Evolutionary conservation across 1,140 invertebrate species (phyloP).

Genomic region (Tetranychus cinnabarinus): DNA sequence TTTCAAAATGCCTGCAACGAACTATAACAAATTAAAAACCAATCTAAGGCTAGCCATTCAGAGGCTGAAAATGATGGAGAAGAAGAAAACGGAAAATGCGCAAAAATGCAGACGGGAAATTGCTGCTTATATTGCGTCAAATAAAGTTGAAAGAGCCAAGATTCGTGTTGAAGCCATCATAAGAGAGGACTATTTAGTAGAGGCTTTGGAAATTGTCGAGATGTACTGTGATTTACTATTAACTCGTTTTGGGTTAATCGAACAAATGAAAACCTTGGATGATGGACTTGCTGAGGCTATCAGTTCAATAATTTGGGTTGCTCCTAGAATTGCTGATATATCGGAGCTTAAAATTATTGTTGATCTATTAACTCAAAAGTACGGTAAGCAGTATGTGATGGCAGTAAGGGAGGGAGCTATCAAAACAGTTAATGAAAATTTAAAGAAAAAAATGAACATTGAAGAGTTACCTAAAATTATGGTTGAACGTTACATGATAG

Average conservation of each 20-base stretch:
- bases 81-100: conserved; percentile 91
- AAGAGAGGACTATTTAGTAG: conserved; percentile 92
- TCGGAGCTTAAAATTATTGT: conserved; percentile 63
- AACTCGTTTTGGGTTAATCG: conserved; percentile 83
- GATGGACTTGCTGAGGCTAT: conserved; percentile 86
- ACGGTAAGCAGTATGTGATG: conserved; percentile 76
- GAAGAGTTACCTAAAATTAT: conserved; percentile 85
- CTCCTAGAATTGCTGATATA: conserved; percentile 37
- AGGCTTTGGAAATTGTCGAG: conserved; percentile 91
- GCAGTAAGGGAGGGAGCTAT: conserved; percentile 49
- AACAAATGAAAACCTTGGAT: conserved; percentile 92
- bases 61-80: conserved; percentile 79
- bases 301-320: conserved; percentile 86
- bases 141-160: conserved; percentile 70
- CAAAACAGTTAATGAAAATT: conserved; percentile 69
- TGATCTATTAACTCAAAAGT: conserved; percentile 70
- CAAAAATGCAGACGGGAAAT: conserved; percentile 92
- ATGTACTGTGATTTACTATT: conserved; percentile 96
- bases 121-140: conserved; percentile 65
- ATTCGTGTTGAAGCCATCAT: conserved; percentile 97
- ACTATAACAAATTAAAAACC: conserved; percentile 88
- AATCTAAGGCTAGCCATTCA: conserved; percentile 75
- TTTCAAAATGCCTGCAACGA: conserved; percentile 17
- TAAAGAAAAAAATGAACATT: conserved; percentile 84
- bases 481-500: conserved; percentile 75